These are phyloP conservation scores for Gnathonemus echidnorhynchus DNA, from an alignment of 2,113 vertebrate species.

Conservation along the genomic window DNA sequence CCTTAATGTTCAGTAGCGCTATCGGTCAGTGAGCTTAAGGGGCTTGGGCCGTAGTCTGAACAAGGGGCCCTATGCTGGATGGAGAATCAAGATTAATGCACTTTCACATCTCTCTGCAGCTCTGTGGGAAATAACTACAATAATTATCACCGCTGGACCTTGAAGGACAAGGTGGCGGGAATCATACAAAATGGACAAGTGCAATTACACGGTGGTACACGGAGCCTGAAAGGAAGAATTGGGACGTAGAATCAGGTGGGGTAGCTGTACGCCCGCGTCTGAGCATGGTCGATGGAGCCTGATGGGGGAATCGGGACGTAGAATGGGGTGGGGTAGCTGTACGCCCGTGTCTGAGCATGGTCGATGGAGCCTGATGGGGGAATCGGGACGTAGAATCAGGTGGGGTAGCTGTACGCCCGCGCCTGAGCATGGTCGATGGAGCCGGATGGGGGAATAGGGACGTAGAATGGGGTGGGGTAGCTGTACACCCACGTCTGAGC, in stretches of 20 bases:
- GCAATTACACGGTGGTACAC: not conserved
- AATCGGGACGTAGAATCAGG: not conserved
- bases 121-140: conserved; percentile 39
- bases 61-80: conserved; percentile 57
- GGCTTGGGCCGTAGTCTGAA: conserved; percentile 58
- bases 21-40: conserved; percentile 47
- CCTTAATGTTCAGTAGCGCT: not conserved
- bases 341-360: too few relatives aligned
- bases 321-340: not conserved
- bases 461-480: not conserved
- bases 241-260: not conserved
- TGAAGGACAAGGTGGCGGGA: conserved; percentile 32
- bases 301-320: not conserved
- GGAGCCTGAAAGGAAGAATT: not conserved
- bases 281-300: not conserved
- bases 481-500: not conserved
- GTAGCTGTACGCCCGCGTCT: not conserved
- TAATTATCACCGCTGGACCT: conserved; percentile 62
- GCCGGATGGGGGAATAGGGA: not conserved
- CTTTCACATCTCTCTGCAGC: conserved; percentile 46
- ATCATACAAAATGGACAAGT: conserved; percentile 39
- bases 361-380: not conserved
- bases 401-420: not conserved
- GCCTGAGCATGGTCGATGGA: not conserved
- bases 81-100: conserved; percentile 67